Evolutionary conservation across 2,888 invertebrate species (phyloP).

Genomic region (Charanyca ferruginea): DNA sequence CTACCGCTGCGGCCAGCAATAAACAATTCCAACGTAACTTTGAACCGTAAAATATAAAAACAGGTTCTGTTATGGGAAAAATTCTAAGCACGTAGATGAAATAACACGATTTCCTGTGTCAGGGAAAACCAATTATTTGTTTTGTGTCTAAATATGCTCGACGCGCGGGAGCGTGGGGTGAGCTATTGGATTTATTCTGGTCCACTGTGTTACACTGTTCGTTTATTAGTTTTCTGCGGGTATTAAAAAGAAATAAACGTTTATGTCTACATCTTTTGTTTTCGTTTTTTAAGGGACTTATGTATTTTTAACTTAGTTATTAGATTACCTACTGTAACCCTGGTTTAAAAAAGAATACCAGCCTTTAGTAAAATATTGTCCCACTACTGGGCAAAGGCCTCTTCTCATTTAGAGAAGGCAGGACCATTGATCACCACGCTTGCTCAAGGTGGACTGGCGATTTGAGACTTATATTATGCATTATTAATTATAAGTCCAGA

Average conservation of each 20-base stretch:
- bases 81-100: slow-evolving; percentile 71
- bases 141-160: slow-evolving; percentile 71
- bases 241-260: slow-evolving; percentile 39
- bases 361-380: too few species aligned
- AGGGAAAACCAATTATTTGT: slow-evolving; percentile 78
- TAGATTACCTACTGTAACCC: neutral
- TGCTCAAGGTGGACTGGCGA: too few species aligned
- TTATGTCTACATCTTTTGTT: neutral
- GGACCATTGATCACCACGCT: too few species aligned
- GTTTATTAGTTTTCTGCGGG: slow-evolving; percentile 57
- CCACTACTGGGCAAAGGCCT: too few species aligned
- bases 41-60: slow-evolving; percentile 53
- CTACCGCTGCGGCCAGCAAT: slow-evolving; percentile 46
- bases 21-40: slow-evolving; percentile 59
- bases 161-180: slow-evolving; percentile 52
- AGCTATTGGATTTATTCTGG: slow-evolving; percentile 72
- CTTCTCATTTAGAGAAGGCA: too few species aligned
- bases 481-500: too few species aligned
- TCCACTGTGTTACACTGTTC: slow-evolving; percentile 51
- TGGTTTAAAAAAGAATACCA: too few species aligned
- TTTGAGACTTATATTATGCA: too few species aligned
- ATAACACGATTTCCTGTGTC: slow-evolving; percentile 76
- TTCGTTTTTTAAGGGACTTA: neutral
- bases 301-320: neutral
- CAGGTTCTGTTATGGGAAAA: slow-evolving; percentile 44